Evolutionary conservation across 1,140 invertebrate species (phyloP).

Genomic region (Temnothorax nylanderi): DNA sequence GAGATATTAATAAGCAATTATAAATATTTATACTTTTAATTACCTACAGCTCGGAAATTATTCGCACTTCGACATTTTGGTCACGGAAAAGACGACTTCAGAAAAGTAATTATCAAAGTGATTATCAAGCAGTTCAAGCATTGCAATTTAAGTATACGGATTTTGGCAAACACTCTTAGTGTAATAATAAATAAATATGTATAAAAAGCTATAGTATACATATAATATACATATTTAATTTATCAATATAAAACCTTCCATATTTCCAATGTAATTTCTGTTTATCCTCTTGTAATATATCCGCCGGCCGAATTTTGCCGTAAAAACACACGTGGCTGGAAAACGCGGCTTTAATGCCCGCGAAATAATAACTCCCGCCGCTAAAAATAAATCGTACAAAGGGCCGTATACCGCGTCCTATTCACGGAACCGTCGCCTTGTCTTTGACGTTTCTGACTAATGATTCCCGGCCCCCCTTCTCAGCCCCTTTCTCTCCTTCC

Average conservation of each 20-base stretch:
- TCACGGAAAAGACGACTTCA: not conserved
- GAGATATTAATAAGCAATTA: not conserved
- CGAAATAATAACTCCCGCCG: conserved; percentile 58
- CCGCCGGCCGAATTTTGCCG: not conserved
- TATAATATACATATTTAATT: not conserved
- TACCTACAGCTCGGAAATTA: not conserved
- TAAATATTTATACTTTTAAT: not conserved
- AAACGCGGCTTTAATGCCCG: conserved; percentile 49
- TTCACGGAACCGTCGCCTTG: conserved; percentile 47
- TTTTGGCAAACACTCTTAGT: not conserved
- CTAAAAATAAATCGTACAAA: conserved; percentile 53
- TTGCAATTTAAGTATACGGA: not conserved
- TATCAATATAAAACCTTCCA: not conserved
- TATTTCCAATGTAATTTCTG: not conserved
- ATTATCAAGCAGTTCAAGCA: not conserved
- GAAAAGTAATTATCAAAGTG: not conserved
- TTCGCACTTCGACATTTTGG: not conserved
- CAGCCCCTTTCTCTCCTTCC: not conserved
- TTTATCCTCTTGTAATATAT: not conserved
- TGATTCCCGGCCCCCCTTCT: conserved; percentile 25
- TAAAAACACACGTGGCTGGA: conserved; percentile 39
- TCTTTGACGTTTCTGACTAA: conserved; percentile 73
- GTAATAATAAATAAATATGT: not conserved
- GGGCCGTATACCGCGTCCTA: not conserved
- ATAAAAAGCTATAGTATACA: not conserved